These are phyloP conservation scores for Lathronympha strigana DNA, from an alignment of 2,888 invertebrate species.

Conservation along the genomic window DNA sequence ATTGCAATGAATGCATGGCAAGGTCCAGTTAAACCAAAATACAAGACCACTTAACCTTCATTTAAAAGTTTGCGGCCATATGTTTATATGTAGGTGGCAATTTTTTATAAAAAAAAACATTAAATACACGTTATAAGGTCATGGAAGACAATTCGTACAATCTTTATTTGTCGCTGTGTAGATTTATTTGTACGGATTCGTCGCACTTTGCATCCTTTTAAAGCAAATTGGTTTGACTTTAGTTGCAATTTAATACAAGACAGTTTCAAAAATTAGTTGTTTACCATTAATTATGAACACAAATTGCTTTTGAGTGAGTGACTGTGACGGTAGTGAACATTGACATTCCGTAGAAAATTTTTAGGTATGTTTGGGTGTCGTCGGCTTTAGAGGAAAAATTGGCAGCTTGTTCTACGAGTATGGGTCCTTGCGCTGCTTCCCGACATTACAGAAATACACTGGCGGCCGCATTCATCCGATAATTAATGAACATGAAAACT, in stretches of 20 bases:
- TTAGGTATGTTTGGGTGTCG: conserved; percentile 26
- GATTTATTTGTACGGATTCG: too few species aligned
- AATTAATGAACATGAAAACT: conserved; percentile 19
- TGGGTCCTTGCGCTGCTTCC: conserved; percentile 36
- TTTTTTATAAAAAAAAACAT: too few species aligned
- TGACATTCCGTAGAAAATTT: conserved; percentile 33
- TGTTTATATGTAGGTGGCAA: too few species aligned
- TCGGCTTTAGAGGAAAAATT: conserved; percentile 22
- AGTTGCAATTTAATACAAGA: background rate
- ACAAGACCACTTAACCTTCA: too few species aligned
- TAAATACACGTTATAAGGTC: too few species aligned
- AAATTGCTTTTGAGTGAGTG: conserved; percentile 2
- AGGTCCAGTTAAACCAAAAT: too few species aligned
- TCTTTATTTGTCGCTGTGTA: too few species aligned
- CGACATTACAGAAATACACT: conserved; percentile 33
- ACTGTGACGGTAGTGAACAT: conserved; percentile 20
- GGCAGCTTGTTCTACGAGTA: conserved; percentile 35
- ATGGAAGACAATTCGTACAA: too few species aligned
- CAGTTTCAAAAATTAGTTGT: background rate
- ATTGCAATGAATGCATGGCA: too few species aligned
- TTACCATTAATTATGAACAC: conserved; percentile 1
- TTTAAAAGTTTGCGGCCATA: too few species aligned
- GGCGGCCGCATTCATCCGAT: conserved; percentile 24
- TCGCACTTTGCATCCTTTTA: too few species aligned
- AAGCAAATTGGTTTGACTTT: too few species aligned